Base-by-base conservation (phyloP, 2,888 invertebrate genomes). In the Andrena bicolor region DNA sequence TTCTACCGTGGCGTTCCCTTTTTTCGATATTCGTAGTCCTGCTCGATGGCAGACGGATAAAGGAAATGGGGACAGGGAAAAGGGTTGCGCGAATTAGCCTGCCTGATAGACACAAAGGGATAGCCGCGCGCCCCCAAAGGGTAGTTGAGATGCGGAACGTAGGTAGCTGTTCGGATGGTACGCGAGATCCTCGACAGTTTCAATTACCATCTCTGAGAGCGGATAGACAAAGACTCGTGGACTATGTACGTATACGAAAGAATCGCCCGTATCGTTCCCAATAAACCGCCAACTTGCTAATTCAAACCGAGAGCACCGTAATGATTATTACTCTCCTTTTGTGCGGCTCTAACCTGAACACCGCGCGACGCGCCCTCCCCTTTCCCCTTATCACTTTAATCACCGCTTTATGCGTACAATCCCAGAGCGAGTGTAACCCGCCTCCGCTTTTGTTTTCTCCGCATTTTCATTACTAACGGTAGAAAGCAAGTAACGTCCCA, bases 141-240 rank as follows among this genome's bases (percentile, higher is more conserved):
- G 74, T 70, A 75, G 49, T 51, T 23, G 65, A 70, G 66, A 71
- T 53, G 69, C 61, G 58, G 61, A 68, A 16, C 16, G 41, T 16
- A 66, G 66, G 28, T 68, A 53, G 16, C 66, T 56, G 49, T 79
- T 56, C 60, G 28, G 58, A 63, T 41, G 41, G 41, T 41, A 16
- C 71, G 53, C 66, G 60, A 68, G 69, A 66, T 69, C 32, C 49
- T 61, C 56, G 65, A 61, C 79, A 70, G 82, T 83, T 83, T 76
- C 82, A 82, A 77, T 82, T 82, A 82, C 26, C 58, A 53, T 77
- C 68, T 71, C 69, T 49, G 70, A 78, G 63, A 75, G 68, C 26
- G 53, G 26, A 61, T 20, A 61, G 75, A 68, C 48, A 68, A 74
- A 73, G 73, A 70, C 60, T 16, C 16, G 23, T 28, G 13, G 53